phyloP scores from a whole-genome alignment of 1,140 invertebrate species.

The Panonychus citri region DNA sequence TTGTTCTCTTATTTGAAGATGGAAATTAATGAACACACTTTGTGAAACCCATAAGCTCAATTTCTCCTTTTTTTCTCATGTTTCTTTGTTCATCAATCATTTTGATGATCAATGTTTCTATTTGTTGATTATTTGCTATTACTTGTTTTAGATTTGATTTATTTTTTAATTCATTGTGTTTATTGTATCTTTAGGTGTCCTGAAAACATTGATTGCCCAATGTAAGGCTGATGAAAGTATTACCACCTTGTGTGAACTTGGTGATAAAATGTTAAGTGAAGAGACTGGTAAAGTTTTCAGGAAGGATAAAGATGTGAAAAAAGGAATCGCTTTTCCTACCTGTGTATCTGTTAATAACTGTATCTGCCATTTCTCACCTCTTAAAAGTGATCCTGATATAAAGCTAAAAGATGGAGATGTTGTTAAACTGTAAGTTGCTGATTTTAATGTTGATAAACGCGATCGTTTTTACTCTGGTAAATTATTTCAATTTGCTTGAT shows the following conservation, averaged over 20 bases:
- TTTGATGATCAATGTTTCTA: not conserved
- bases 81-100: not conserved
- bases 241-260: slow-evolving; percentile 69
- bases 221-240: slow-evolving; percentile 67
- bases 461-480: slow-evolving; percentile 1
- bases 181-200: slow-evolving; percentile 58
- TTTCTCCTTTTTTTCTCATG: not conserved
- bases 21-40: too few relatives aligned
- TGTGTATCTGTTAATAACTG: slow-evolving; percentile 97
- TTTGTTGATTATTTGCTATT: not conserved
- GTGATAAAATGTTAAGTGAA: slow-evolving; percentile 63
- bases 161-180: too few relatives aligned
- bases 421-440: slow-evolving; percentile 40
- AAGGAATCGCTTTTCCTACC: slow-evolving; percentile 85
- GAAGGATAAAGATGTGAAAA: slow-evolving; percentile 92
- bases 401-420: slow-evolving; percentile 75
- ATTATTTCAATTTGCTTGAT: not conserved
- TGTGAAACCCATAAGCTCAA: too few relatives aligned
- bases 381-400: slow-evolving; percentile 71
- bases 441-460: not conserved
- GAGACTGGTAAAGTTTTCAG: slow-evolving; percentile 92
- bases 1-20: too few relatives aligned
- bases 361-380: slow-evolving; percentile 93
- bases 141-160: slow-evolving; percentile 9
- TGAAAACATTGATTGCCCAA: slow-evolving; percentile 66